A percentile compares a stretch with the other conserved stretches of the same genome.
phyloP scores from a whole-genome alignment of 2,113 vertebrate genomes.

The Microcebus lehilahytsara region DNA sequence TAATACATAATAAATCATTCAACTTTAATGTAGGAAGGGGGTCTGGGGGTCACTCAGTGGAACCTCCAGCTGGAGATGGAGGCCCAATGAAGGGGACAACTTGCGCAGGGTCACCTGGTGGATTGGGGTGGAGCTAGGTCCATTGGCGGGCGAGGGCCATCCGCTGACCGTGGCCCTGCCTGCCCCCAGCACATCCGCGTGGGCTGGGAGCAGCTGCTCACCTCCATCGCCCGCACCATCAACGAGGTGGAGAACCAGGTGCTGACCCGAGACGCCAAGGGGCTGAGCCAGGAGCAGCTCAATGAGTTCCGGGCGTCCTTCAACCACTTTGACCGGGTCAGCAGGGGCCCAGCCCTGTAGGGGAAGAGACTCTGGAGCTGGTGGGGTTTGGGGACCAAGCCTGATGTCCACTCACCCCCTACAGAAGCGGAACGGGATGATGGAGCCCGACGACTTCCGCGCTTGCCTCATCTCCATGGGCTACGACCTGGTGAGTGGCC shows the following conservation, averaged over 20 bases:
- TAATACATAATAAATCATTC: not conserved
- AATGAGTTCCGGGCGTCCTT: constrained; percentile 96
- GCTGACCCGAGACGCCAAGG: constrained; percentile 94
- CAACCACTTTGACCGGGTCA: constrained; percentile 95
- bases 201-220: constrained; percentile 95
- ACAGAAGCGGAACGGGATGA: constrained; percentile 94
- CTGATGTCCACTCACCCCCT: not conserved
- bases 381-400: not conserved
- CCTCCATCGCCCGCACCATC: constrained; percentile 94
- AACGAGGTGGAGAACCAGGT: constrained; percentile 97
- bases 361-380: not conserved
- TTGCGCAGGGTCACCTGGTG: not conserved
- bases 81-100: not conserved
- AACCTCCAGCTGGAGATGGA: not conserved
- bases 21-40: not conserved
- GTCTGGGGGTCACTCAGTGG: not conserved
- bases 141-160: not conserved
- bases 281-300: constrained; percentile 96
- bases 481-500: constrained; percentile 90
- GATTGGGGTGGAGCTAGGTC: not conserved
- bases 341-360: constrained; percentile 12
- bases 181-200: constrained; percentile 90
- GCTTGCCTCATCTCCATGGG: constrained; percentile 97
- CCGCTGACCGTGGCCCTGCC: not conserved
- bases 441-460: constrained; percentile 95